A percentile compares a stretch with the other conserved stretches of the same genome.
These are phyloP conservation scores for Pica pica DNA, from an alignment of 2,113 vertebrate genomes.

Conservation along the genomic window DNA sequence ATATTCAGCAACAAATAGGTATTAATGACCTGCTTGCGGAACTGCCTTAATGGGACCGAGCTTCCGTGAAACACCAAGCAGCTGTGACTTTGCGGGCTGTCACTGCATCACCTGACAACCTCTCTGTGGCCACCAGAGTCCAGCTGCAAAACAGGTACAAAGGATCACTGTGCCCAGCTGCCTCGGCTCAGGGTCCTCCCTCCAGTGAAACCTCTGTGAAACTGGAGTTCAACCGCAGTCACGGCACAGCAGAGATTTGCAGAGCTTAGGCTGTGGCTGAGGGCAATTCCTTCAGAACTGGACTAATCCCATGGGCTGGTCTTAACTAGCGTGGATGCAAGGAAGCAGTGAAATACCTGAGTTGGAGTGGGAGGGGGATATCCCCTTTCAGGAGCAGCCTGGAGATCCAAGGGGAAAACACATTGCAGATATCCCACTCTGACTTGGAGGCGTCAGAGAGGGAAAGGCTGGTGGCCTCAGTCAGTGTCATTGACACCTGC, in stretches of 20 bases:
- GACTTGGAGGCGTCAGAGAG: background rate
- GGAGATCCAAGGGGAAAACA: background rate
- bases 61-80: accelerated
- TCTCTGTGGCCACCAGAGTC: accelerated
- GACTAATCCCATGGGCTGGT: background rate
- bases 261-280: background rate
- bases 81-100: background rate
- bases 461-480: background rate
- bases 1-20: accelerated
- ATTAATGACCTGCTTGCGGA: background rate
- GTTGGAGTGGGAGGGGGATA: background rate
- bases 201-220: background rate
- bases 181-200: background rate
- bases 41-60: accelerated
- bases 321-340: accelerated
- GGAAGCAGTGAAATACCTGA: background rate
- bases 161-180: background rate
- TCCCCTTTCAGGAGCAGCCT: background rate
- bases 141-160: background rate
- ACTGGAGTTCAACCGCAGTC: background rate
- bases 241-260: accelerated
- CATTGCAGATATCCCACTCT: background rate
- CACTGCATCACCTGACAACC: accelerated
- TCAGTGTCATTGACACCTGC: accelerated
- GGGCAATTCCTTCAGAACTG: background rate